phyloP scores from a whole-genome alignment of 2,888 invertebrate genomes.

The Colostygia pectinataria region DNA sequence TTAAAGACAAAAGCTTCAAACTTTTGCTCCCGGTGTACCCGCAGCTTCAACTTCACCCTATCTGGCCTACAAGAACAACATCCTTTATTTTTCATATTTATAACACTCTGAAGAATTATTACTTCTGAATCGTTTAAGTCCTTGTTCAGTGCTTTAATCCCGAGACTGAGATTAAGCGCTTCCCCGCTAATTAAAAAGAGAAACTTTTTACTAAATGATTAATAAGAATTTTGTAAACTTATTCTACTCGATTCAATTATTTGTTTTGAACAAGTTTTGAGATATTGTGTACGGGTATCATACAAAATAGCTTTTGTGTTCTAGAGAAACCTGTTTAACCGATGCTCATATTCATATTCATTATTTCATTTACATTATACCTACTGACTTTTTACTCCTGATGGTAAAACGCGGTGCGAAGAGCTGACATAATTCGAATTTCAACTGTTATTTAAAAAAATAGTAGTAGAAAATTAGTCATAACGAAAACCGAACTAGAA shows the following conservation, averaged over 20 bases:
- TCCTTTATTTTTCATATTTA: constrained; percentile 77
- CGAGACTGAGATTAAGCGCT: constrained; percentile 68
- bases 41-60: constrained; percentile 47
- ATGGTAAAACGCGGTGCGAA: no score
- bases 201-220: constrained; percentile 72
- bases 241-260: constrained; percentile 27
- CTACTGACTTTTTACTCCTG: constrained; percentile 25
- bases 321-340: no score
- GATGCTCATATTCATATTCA: no score
- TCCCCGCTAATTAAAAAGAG: constrained; percentile 76
- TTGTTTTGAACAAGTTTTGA: constrained; percentile 19
- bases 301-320: no score
- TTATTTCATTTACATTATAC: no score
- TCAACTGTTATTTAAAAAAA: no score
- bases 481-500: no score
- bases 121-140: constrained; percentile 82
- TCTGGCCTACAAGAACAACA: constrained; percentile 48
- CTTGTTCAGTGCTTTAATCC: constrained; percentile 78
- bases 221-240: constrained; percentile 45
- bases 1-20: neutral
- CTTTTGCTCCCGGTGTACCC: constrained; percentile 35
- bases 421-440: no score
- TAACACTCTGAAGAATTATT: constrained; percentile 80
- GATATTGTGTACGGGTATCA: no score
- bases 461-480: no score